phyloP scores from a whole-genome alignment of 2,797 vertebrate genomes.

The Okamejei kenojei region DNA sequence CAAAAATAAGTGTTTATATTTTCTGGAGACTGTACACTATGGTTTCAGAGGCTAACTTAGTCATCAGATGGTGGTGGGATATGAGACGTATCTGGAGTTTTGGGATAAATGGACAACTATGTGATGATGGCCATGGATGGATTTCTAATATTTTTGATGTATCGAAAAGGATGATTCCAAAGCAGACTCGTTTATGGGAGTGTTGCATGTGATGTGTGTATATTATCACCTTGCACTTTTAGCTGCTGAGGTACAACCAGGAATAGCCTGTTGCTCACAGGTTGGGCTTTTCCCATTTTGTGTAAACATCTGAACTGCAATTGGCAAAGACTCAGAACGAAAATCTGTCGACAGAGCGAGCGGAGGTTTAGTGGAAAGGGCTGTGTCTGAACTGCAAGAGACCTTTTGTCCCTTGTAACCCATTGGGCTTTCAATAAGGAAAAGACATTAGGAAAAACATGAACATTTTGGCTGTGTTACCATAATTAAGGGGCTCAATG shows the following conservation, averaged over 20 bases:
- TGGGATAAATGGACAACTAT: too few relatives aligned
- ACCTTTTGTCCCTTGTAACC: constrained; percentile 19
- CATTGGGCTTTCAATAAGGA: not conserved
- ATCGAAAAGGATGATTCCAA: not conserved
- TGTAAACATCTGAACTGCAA: not conserved
- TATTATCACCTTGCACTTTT: not conserved
- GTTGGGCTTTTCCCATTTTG: not conserved
- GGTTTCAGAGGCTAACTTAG: not conserved
- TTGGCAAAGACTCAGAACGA: not conserved
- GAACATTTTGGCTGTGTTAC: not conserved
- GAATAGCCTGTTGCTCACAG: not conserved
- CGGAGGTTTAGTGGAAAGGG: constrained; percentile 10
- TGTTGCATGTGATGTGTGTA: not conserved
- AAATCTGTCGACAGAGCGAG: not conserved
- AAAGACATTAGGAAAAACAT: not conserved
- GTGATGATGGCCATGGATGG: not conserved
- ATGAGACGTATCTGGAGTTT: not conserved
- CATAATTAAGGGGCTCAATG: not conserved
- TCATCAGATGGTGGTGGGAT: not conserved
- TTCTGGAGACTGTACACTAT: not conserved
- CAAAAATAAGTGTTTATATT: constrained; percentile 1
- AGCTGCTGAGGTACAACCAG: not conserved
- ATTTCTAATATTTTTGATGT: not conserved
- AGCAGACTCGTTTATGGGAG: not conserved
- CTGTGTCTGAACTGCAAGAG: not conserved